Percentiles rank a stretch among this genome's conserved stretches.
Evolutionary conservation across 2,888 invertebrate genomes (phyloP).

Genomic region (Trimorus sp.): DNA sequence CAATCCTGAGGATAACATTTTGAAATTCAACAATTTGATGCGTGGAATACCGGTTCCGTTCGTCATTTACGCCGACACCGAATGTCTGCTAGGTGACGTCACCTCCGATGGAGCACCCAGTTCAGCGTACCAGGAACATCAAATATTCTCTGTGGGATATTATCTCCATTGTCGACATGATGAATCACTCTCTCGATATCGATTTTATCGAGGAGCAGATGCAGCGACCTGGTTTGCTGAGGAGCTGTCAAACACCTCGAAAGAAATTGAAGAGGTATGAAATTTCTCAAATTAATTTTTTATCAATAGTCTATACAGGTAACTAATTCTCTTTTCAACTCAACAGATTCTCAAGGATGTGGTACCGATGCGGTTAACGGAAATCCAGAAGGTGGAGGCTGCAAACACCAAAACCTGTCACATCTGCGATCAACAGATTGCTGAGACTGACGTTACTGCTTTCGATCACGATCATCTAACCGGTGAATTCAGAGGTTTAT

Average conservation of each 20-base stretch:
- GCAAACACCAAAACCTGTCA: too few species aligned
- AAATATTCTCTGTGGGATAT: constrained; percentile 9
- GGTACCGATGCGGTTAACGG: too few species aligned
- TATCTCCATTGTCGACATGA: too few species aligned
- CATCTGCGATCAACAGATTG: constrained; percentile 27
- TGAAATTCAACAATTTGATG: constrained; percentile 23
- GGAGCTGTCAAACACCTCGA: constrained; percentile 5
- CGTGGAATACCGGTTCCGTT: too few species aligned
- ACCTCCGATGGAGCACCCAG: not conserved
- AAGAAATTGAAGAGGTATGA: constrained; percentile 19
- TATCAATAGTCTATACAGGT: too few species aligned
- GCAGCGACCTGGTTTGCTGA: constrained; percentile 13
- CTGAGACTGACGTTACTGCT: not conserved
- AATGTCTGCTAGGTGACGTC: not conserved
- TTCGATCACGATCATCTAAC: constrained; percentile 37
- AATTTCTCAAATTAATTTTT: too few species aligned
- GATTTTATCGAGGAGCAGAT: not conserved
- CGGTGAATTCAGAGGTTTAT: constrained; percentile 59
- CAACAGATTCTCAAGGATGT: too few species aligned
- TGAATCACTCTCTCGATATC: not conserved
- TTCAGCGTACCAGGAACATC: constrained; percentile 5
- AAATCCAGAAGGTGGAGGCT: too few species aligned
- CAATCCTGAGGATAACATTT: constrained; percentile 2
- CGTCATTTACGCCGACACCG: constrained; percentile 25
- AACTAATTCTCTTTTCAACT: too few species aligned